These are phyloP conservation scores for Sinelater perroti DNA, from an alignment of 2,888 invertebrate genomes.

Conservation along the genomic window DNA sequence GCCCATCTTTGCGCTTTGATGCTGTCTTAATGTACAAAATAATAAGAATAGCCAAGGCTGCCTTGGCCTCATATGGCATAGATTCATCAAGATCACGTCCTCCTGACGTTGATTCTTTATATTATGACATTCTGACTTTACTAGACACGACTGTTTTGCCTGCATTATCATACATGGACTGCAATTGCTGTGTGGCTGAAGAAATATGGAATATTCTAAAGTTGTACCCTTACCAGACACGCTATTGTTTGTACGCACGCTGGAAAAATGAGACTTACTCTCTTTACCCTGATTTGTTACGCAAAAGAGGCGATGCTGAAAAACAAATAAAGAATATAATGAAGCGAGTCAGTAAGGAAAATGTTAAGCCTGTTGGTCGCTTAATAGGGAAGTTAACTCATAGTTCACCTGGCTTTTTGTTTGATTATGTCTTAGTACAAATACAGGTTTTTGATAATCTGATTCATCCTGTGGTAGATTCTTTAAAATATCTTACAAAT, in stretches of 20 bases:
- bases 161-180: conserved; percentile 88
- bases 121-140: conserved; percentile 85
- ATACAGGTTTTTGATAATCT: conserved; percentile 61
- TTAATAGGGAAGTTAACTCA: conserved; percentile 97
- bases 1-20: conserved; percentile 88
- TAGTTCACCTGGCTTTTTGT: conserved; percentile 93
- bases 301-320: conserved; percentile 85
- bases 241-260: conserved; percentile 87
- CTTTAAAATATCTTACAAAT: conserved; percentile 93
- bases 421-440: conserved; percentile 80
- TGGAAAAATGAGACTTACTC: conserved; percentile 95
- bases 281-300: conserved; percentile 83
- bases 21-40: conserved; percentile 91
- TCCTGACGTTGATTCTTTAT: conserved; percentile 67
- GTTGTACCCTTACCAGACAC: conserved; percentile 84
- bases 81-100: conserved; percentile 49
- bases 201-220: conserved; percentile 93
- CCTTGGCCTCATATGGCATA: conserved; percentile 51
- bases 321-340: conserved; percentile 95
- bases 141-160: conserved; percentile 91
- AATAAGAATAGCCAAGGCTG: conserved; percentile 63
- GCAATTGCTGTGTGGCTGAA: conserved; percentile 95
- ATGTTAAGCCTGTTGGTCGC: conserved; percentile 95
- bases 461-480: conserved; percentile 91
- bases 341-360: conserved; percentile 98